A percentile compares a stretch with the other conserved stretches of the same genome.
Conservation (phyloP, 2,797 vertebrate genomes). For the Muscicapa striata region DNA sequence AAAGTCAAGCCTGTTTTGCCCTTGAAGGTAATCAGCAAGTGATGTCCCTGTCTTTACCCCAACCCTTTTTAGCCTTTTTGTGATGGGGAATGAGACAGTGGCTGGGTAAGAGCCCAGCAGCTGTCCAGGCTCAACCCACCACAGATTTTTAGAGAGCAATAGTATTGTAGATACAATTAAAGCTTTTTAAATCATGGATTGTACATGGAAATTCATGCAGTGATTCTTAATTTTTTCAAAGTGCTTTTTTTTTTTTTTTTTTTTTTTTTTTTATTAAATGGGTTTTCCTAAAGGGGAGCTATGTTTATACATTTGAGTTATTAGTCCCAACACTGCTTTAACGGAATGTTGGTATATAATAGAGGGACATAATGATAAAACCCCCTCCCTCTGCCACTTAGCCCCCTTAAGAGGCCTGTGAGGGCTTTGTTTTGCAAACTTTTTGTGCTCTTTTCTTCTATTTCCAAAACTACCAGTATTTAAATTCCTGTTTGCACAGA, state of each 20-base stretch:
- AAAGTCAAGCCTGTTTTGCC: not conserved
- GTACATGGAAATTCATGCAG: not conserved
- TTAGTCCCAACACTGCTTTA: not conserved
- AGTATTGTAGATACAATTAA: not conserved
- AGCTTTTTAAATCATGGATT: not conserved
- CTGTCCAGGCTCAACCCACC: not conserved
- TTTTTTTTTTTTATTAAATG: not conserved
- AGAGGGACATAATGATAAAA: not conserved
- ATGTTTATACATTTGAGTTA: not conserved
- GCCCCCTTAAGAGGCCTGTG: not conserved
- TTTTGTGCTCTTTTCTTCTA: not conserved
- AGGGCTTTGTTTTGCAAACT: not conserved
- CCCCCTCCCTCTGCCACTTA: not conserved
- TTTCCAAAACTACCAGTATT: not conserved
- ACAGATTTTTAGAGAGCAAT: not conserved
- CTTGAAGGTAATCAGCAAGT: not conserved
- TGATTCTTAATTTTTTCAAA: not conserved
- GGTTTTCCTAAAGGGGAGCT: not conserved
- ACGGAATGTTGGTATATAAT: not conserved
- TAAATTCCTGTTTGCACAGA: not conserved
- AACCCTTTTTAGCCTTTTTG: not conserved
- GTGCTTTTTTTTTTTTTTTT: too few species aligned
- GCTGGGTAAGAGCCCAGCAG: not conserved
- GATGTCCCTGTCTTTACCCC: not conserved
- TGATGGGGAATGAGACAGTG: not conserved